Conservation (phyloP, 2,113 vertebrate genomes). For the Lophura nycthemera region DNA sequence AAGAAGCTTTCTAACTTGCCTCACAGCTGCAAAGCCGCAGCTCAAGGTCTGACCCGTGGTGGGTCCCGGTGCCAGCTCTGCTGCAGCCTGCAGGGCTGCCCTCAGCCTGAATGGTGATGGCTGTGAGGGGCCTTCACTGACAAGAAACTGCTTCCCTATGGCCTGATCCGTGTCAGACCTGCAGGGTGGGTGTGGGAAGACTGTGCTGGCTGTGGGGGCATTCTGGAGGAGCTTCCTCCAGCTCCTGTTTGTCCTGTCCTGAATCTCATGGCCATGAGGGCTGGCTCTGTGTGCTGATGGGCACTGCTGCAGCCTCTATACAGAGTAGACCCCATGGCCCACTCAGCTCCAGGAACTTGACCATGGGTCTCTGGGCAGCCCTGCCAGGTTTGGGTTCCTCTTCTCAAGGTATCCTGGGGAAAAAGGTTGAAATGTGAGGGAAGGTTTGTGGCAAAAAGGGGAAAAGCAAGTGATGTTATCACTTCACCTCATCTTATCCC, state of each 20-base stretch:
- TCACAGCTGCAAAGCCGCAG: neutral
- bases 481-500: neutral
- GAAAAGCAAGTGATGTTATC: neutral
- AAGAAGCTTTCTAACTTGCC: neutral
- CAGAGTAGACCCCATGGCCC: neutral
- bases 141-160: neutral
- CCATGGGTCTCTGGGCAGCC: neutral
- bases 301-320: neutral
- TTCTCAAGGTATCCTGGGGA: neutral
- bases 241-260: neutral
- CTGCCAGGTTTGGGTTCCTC: neutral
- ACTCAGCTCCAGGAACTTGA: fast-evolving
- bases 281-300: neutral
- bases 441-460: neutral
- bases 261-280: neutral
- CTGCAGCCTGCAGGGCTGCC: neutral
- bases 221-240: neutral
- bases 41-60: neutral
- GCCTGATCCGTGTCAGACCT: fast-evolving
- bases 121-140: neutral
- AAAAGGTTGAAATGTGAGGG: neutral
- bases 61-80: too few species aligned
- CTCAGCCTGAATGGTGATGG: fast-evolving
- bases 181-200: neutral
- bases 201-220: neutral